Conservation (phyloP, 2,888 invertebrate species). For the Orthosia incerta region DNA sequence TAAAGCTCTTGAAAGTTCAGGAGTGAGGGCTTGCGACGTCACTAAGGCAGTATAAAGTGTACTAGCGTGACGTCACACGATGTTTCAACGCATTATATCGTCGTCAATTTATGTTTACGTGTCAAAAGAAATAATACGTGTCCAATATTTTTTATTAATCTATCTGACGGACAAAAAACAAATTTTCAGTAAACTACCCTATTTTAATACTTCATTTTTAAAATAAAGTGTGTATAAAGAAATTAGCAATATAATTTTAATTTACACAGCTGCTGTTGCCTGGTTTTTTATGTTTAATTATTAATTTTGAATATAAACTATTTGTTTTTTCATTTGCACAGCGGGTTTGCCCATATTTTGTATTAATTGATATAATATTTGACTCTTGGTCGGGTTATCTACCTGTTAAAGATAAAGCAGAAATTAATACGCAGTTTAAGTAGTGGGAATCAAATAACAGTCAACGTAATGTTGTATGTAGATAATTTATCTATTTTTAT, state of each 20-base stretch:
- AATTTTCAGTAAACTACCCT: no score
- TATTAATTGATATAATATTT: slow-evolving; percentile 18
- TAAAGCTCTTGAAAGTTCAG: no score
- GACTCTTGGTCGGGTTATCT: background rate
- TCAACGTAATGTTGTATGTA: background rate
- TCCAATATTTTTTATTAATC: no score
- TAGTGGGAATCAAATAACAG: background rate
- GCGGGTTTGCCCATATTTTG: background rate
- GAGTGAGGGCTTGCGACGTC: no score
- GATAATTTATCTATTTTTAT: slow-evolving; percentile 13
- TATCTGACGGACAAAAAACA: no score
- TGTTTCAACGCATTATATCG: no score
- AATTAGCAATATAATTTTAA: slow-evolving; percentile 20
- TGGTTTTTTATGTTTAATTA: background rate
- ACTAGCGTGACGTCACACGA: no score
- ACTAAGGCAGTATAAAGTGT: no score
- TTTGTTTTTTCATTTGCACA: background rate
- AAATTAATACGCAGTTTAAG: background rate
- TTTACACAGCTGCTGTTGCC: slow-evolving; percentile 19
- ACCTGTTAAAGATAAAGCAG: slow-evolving; percentile 12
- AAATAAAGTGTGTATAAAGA: background rate
- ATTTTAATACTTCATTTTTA: background rate
- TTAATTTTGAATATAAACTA: slow-evolving; percentile 19
- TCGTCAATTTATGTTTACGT: no score
- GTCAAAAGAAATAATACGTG: no score